These are phyloP conservation scores for Garra rufa DNA, from an alignment of 2,113 vertebrate genomes.

Conservation along the genomic window DNA sequence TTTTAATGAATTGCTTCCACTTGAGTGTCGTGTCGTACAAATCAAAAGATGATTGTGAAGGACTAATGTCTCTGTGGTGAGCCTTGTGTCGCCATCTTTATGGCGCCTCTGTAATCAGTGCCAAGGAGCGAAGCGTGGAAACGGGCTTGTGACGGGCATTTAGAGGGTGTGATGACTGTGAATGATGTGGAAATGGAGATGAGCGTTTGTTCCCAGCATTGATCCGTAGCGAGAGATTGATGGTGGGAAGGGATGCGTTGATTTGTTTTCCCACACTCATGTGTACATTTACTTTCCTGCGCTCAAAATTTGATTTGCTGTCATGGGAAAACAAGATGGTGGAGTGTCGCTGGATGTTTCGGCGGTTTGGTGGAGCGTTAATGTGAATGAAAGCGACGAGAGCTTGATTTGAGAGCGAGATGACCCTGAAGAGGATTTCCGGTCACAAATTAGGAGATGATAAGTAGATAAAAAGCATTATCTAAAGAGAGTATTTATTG, in stretches of 20 bases:
- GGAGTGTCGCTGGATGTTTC: background rate
- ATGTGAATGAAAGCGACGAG: background rate
- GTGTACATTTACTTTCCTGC: constrained; percentile 47
- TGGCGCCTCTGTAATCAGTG: constrained; percentile 69
- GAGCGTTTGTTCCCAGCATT: constrained; percentile 69
- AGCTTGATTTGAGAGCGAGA: too few species aligned
- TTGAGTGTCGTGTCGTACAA: constrained; percentile 55
- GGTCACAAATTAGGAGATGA: too few species aligned
- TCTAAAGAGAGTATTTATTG: too few species aligned
- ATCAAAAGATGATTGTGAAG: constrained; percentile 52
- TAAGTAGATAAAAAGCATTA: too few species aligned
- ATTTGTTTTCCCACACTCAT: constrained; percentile 64
- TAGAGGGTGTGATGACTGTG: constrained; percentile 60
- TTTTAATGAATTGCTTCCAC: constrained; percentile 49
- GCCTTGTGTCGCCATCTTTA: constrained; percentile 60
- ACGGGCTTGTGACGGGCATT: constrained; percentile 16
- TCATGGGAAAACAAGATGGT: constrained; percentile 34
- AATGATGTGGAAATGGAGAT: constrained; percentile 69
- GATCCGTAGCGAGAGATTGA: constrained; percentile 59
- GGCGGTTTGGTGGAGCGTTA: background rate
- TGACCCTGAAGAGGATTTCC: too few species aligned
- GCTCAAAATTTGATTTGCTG: constrained; percentile 20
- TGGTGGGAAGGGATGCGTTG: constrained; percentile 58
- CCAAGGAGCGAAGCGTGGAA: background rate
- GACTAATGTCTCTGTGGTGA: constrained; percentile 64